Evolutionary conservation across 2,113 vertebrate species (phyloP), one percentile per base, ranked within the genome.

Genomic region (Dipodomys ordii): DNA sequence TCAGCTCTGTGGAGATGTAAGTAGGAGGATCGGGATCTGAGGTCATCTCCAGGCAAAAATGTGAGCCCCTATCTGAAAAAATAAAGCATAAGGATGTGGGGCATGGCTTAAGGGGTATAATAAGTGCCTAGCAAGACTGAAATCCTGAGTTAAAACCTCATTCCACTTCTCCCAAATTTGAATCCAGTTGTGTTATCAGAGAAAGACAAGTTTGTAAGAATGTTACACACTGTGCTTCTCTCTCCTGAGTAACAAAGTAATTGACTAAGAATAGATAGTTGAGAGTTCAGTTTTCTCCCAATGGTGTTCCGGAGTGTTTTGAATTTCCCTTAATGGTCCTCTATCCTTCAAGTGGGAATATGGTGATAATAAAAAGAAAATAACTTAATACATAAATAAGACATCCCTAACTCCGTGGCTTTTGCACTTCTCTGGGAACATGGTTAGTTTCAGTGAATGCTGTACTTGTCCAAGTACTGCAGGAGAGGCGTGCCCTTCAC

Each of bases 311-410:
- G 53, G 64, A 90, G 30, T 27, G 16, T 73, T 94, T 87, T 77
- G 53, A 10, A n/a, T 76, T 88, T 93, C 19, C 20, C 27, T 62
- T 35, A 44, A 20, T 20, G 39, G 18, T 60, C 4, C 18, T 79
- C 57, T 6, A 19, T 64, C 64, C 39, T 64, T 39, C 68, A 68
- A 60, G 8, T 72, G 86, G 22, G 35, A 60, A 74, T 13, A 23
- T 46, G 71, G 74, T 39, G 27, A 60, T 25, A 28, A 49, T 1
- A 64, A 44, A 23, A 68, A 83, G 39, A 83, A 57, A 49, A n/a
- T 83, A n/a, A 64, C 64, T 77, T 60, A 88, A 83, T 69, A 65
- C 39, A 86, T 46, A 93, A 46, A 65, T 71, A 83, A 78, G 67
- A 44, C 11, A 9, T 71, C 49, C 83, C 30, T 30, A 67, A 73